Conservation (phyloP, 2,888 invertebrate genomes). For the Thecocarcelia acutangulata region DNA sequence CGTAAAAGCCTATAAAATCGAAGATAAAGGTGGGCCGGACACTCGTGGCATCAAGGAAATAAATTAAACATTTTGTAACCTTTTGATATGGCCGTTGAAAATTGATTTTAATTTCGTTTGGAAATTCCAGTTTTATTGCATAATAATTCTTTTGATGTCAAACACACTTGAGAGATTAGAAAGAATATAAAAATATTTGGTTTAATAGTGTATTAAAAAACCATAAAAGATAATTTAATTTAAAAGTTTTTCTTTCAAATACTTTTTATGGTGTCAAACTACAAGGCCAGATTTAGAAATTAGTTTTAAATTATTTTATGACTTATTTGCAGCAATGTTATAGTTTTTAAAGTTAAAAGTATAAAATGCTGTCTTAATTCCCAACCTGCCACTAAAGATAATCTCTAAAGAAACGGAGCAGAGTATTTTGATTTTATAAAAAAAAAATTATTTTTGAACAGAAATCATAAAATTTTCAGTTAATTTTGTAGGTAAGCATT, state of each 20-base stretch:
- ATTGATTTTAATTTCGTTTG: slow-evolving; percentile 27
- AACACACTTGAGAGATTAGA: slow-evolving; percentile 15
- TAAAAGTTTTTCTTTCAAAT: not conserved
- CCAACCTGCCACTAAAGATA: no score
- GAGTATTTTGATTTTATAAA: no score
- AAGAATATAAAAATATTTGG: slow-evolving; percentile 18
- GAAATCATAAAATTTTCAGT: no score
- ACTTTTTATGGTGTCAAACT: slow-evolving; percentile 29
- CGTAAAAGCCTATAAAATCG: slow-evolving; percentile 2
- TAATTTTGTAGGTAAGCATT: no score
- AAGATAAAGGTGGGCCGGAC: slow-evolving; percentile 4
- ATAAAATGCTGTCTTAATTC: not conserved
- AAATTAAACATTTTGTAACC: not conserved
- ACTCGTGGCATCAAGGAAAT: slow-evolving; percentile 10
- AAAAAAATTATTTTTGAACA: no score
- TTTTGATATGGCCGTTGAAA: slow-evolving; percentile 10
- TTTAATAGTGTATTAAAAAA: slow-evolving; percentile 50
- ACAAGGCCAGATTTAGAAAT: slow-evolving; percentile 1
- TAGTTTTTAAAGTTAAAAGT: not conserved
- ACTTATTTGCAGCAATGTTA: not conserved
- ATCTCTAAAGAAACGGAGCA: no score
- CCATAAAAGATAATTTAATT: slow-evolving; percentile 46
- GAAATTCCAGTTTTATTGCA: slow-evolving; percentile 20
- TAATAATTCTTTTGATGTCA: slow-evolving; percentile 39
- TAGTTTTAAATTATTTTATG: slow-evolving; percentile 20